These are phyloP conservation scores for Monochamus alternatus DNA, from an alignment of 2,888 invertebrate species.

Conservation along the genomic window DNA sequence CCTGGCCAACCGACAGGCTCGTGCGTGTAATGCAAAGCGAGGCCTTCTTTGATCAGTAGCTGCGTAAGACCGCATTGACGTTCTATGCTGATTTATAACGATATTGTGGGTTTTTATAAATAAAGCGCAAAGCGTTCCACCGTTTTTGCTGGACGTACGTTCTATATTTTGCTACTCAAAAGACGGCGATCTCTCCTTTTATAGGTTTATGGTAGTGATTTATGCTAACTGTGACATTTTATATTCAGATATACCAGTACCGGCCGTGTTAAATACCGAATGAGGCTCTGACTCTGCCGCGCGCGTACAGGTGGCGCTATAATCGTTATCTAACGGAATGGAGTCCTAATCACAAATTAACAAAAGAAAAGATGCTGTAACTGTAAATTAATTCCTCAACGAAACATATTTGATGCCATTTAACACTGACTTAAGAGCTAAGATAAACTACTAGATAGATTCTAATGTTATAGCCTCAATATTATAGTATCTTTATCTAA, in stretches of 20 bases:
- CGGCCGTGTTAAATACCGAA: background rate
- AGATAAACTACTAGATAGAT: no score
- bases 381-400: no score
- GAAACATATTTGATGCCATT: no score
- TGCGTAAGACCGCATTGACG: conserved; percentile 39
- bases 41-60: conserved; percentile 43
- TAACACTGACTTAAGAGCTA: no score
- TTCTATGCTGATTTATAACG: conserved; percentile 43
- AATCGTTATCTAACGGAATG: no score
- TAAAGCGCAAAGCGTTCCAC: conserved; percentile 9
- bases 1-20: conserved; percentile 56
- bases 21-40: conserved; percentile 59
- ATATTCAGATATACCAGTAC: background rate
- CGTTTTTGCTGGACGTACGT: conserved; percentile 19
- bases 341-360: no score
- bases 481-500: no score
- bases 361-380: no score
- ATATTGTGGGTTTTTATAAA: conserved; percentile 40
- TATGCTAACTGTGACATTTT: background rate
- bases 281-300: background rate
- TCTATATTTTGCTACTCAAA: conserved; percentile 14
- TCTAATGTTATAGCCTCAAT: no score
- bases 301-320: background rate
- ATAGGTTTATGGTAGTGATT: conserved; percentile 10
- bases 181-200: conserved; percentile 19